Conservation (phyloP, 2,113 vertebrate species). For the Solea solea region DNA sequence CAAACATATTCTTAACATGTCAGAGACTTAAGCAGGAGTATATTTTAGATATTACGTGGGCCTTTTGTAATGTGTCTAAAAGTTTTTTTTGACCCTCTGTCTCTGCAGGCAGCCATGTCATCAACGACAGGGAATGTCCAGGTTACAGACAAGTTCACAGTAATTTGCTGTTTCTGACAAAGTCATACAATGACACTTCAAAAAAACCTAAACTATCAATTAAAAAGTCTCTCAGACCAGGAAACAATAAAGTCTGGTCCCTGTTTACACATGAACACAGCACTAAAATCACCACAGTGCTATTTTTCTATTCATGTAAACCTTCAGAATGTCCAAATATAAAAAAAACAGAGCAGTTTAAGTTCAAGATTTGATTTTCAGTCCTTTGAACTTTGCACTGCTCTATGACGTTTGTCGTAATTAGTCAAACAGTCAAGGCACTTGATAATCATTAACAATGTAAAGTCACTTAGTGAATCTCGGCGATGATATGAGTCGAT, state of each 20-base stretch:
- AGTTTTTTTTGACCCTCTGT: no score
- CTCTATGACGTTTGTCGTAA: neutral
- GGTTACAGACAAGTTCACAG: no score
- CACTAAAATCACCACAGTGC: neutral
- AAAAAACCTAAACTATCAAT: no score
- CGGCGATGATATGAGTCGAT: slow-evolving; percentile 11
- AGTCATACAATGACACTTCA: no score
- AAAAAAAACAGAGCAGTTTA: neutral
- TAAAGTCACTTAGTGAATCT: slow-evolving; percentile 23
- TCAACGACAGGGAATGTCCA: no score
- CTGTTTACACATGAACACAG: neutral
- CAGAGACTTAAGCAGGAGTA: no score
- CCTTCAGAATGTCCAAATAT: neutral
- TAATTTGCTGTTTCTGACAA: no score
- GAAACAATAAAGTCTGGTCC: neutral
- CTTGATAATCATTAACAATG: slow-evolving; percentile 17
- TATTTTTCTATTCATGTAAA: slow-evolving; percentile 1
- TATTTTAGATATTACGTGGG: no score
- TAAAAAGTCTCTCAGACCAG: slow-evolving; percentile 15
- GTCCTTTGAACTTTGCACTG: slow-evolving; percentile 2
- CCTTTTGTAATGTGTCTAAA: no score
- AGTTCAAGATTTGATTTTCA: slow-evolving; percentile 5
- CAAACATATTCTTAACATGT: no score
- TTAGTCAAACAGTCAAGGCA: slow-evolving; percentile 39
- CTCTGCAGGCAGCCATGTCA: no score